Conservation (phyloP, 2,113 vertebrate species). For the Nycticryphes semicollaris region DNA sequence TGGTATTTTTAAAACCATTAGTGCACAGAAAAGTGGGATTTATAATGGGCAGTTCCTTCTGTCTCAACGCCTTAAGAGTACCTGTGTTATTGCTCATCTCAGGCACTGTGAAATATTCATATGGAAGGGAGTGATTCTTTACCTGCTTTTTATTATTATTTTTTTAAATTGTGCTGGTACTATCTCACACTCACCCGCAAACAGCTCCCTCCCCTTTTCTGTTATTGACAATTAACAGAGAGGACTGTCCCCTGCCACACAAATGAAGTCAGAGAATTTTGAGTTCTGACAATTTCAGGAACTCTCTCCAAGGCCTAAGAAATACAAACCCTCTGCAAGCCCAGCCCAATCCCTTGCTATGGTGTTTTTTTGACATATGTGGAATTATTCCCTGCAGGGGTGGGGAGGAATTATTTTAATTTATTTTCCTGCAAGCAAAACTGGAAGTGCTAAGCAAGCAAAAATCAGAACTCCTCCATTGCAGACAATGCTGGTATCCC, state of each 20-base stretch:
- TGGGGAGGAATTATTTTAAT: not conserved
- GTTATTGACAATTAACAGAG: not conserved
- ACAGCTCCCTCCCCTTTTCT: not conserved
- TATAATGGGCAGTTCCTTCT: not conserved
- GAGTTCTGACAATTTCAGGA: not conserved
- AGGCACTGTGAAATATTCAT: not conserved
- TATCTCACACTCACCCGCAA: not conserved
- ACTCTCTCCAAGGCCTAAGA: not conserved
- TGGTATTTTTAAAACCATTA: slow-evolving; percentile 27
- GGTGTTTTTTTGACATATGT: not conserved
- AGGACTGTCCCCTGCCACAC: not conserved
- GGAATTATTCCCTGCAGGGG: not conserved
- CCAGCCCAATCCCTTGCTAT: not conserved
- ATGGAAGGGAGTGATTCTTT: not conserved
- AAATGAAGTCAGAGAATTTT: not conserved
- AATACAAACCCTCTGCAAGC: not conserved
- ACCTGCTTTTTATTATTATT: not conserved
- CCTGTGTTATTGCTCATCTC: not conserved
- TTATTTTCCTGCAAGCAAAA: not conserved
- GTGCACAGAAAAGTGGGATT: not conserved
- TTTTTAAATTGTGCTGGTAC: not conserved
- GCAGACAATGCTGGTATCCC: not conserved
- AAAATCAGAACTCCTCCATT: not conserved
- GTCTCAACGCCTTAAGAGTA: not conserved
- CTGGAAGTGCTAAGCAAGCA: not conserved